These are phyloP conservation scores for Zaprionus gabonicus DNA, from an alignment of 1,140 invertebrate genomes.

Conservation along the genomic window DNA sequence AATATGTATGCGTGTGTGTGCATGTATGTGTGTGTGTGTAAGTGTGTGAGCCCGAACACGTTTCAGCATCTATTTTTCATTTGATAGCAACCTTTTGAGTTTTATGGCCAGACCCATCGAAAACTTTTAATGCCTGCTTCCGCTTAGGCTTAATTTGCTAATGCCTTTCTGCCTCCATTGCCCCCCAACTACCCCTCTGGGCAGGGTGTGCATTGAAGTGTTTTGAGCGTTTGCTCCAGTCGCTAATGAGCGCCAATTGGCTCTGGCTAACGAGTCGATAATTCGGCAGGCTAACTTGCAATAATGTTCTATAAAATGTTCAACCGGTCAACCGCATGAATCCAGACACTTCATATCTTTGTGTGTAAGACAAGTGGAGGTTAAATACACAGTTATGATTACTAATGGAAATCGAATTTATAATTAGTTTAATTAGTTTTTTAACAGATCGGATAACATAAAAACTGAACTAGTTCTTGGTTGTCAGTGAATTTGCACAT, in stretches of 20 bases:
- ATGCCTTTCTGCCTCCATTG: conserved; percentile 50
- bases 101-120: conserved; percentile 53
- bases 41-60: conserved; percentile 44
- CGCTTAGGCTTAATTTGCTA: conserved; percentile 69
- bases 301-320: not conserved
- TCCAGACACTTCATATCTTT: not conserved
- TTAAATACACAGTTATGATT: too few species aligned
- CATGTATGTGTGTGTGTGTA: conserved; percentile 9
- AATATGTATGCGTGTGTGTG: conserved; percentile 20
- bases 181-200: not conserved
- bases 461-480: too few species aligned
- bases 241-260: conserved; percentile 71
- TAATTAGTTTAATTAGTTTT: too few species aligned
- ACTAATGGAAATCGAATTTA: too few species aligned
- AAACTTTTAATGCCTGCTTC: conserved; percentile 73
- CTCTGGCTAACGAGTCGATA: conserved; percentile 14
- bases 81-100: conserved; percentile 63
- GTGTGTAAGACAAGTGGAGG: too few species aligned
- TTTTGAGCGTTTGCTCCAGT: conserved; percentile 37
- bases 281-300: not conserved
- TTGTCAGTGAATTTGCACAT: too few species aligned
- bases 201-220: conserved; percentile 4
- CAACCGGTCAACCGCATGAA: not conserved
- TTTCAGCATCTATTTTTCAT: conserved; percentile 69
- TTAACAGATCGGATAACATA: too few species aligned